These are phyloP conservation scores for Coelinius sp. DNA, from an alignment of 2,888 invertebrate genomes.

Conservation along the genomic window DNA sequence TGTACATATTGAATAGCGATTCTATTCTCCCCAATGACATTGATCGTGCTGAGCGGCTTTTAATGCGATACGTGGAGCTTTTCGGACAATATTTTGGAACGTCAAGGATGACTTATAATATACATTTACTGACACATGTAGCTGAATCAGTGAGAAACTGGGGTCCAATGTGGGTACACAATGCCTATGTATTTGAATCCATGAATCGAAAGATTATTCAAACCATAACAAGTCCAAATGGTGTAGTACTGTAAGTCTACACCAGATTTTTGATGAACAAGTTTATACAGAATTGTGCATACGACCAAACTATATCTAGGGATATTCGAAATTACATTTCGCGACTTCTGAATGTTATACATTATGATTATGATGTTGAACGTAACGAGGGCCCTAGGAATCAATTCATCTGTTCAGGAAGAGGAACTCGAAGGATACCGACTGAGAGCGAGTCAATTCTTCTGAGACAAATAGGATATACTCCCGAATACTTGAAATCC, in stretches of 20 bases:
- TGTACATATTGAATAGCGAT: background rate
- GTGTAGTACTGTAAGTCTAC: background rate
- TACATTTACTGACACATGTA: background rate
- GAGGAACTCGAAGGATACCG: background rate
- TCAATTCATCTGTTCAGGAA: background rate
- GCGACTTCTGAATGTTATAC: background rate
- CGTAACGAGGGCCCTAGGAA: background rate
- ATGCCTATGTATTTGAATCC: background rate
- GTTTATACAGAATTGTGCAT: background rate
- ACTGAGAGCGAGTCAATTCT: background rate
- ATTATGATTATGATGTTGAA: background rate
- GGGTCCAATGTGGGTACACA: background rate
- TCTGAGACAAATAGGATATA: background rate
- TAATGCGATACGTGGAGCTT: slow-evolving; percentile 21
- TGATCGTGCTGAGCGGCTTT: background rate
- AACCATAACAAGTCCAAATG: background rate
- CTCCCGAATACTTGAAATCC: background rate
- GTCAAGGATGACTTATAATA: background rate
- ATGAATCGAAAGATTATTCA: background rate
- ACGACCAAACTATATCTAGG: background rate
- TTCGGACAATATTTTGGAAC: slow-evolving; percentile 16
- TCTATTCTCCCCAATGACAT: slow-evolving; percentile 19
- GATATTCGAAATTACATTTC: background rate
- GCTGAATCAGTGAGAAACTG: background rate
- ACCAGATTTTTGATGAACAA: background rate